Conservation (phyloP, 2,888 invertebrate genomes). For the Epistrophella euchroma region DNA sequence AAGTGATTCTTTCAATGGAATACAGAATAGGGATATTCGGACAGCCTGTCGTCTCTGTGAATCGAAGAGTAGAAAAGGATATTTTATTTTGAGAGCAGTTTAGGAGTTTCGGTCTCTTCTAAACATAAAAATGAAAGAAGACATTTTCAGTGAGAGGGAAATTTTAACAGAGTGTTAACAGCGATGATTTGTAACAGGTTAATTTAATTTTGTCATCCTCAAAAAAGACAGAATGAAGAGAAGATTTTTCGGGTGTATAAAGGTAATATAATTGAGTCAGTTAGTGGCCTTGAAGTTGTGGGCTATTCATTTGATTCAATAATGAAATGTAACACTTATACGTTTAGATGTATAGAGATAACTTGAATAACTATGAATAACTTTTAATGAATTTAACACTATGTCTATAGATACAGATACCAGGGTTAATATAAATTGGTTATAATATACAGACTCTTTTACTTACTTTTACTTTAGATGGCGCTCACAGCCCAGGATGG, state of each 20-base stretch:
- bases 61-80: conserved; percentile 38
- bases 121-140: neutral
- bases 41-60: too few relatives aligned
- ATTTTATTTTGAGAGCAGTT: neutral
- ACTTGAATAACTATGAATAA: too few relatives aligned
- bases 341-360: neutral
- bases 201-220: neutral
- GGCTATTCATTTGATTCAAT: conserved; percentile 30
- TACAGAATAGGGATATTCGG: neutral
- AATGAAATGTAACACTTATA: conserved; percentile 13
- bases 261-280: conserved; percentile 25
- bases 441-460: too few relatives aligned
- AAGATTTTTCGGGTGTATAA: neutral
- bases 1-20: neutral
- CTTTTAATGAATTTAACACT: neutral
- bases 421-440: too few relatives aligned
- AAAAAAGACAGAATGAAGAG: neutral
- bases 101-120: neutral
- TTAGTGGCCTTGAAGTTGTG: conserved; percentile 21
- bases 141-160: conserved; percentile 42
- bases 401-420: too few relatives aligned
- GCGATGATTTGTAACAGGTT: conserved; percentile 27
- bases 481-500: too few relatives aligned
- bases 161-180: conserved; percentile 61
- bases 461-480: too few relatives aligned